Percentiles rank a stretch among this genome's conserved stretches.
Conservation (phyloP, 2,797 vertebrate species). For the Anguilla anguilla region DNA sequence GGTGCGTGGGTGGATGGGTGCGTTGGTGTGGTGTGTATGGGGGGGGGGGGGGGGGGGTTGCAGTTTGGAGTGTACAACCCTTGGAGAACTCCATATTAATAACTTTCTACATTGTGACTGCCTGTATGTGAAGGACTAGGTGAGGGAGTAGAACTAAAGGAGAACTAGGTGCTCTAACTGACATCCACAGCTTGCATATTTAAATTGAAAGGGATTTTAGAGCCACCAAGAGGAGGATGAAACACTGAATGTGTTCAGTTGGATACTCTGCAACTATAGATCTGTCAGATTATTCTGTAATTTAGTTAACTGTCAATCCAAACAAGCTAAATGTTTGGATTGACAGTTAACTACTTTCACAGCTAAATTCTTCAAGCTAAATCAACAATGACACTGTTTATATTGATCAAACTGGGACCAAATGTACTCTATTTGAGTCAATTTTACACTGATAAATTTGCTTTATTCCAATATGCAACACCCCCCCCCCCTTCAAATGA, state of each 20-base stretch:
- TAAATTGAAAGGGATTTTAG: background rate
- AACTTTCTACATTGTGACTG: slow-evolving; percentile 18
- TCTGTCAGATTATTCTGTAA: background rate
- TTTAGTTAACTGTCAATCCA: background rate
- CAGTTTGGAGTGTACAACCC: slow-evolving; percentile 47
- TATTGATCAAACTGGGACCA: background rate
- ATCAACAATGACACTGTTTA: background rate
- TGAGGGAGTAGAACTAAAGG: background rate
- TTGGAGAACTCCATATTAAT: slow-evolving; percentile 61
- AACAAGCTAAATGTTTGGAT: background rate
- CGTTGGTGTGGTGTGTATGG: slow-evolving; percentile 10
- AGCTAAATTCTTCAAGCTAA: background rate
- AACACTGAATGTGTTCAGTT: background rate
- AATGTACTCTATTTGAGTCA: background rate
- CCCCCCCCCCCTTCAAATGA: background rate
- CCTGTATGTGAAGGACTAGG: slow-evolving; percentile 10
- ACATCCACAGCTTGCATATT: background rate
- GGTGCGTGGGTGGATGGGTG: slow-evolving; percentile 30
- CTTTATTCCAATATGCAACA: background rate
- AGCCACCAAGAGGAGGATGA: slow-evolving; percentile 24
- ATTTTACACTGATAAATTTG: background rate
- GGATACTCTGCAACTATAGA: background rate
- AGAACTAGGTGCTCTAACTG: background rate
- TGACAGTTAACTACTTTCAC: no score
- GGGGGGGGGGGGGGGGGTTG: slow-evolving; percentile 16